Percentiles rank a stretch among this genome's conserved stretches.
phyloP scores from a whole-genome alignment of 2,888 invertebrate species.

The Tetrapedia diversipes region DNA sequence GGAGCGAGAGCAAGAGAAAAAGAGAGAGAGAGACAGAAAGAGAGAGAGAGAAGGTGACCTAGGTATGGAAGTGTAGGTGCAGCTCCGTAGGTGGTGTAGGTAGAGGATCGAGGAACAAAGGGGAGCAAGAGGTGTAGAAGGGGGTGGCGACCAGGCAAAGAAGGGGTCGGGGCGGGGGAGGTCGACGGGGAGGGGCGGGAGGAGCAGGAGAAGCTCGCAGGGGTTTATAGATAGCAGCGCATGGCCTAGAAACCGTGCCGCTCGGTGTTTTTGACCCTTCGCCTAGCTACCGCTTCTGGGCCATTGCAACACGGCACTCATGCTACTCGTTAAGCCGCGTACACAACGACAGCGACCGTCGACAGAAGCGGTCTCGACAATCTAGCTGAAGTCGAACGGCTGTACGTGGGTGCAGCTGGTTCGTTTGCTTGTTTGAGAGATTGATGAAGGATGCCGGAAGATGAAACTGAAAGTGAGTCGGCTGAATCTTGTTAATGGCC shows the following conservation, averaged over 20 bases:
- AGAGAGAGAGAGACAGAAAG: slow-evolving; percentile 33
- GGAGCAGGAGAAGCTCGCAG: slow-evolving; percentile 73
- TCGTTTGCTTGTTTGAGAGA: neutral
- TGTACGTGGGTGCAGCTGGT: no score
- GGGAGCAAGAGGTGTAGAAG: slow-evolving; percentile 34
- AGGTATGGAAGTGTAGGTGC: slow-evolving; percentile 54
- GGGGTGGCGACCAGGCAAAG: slow-evolving; percentile 39
- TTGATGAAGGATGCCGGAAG: neutral
- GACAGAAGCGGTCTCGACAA: no score
- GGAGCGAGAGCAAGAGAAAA: slow-evolving; percentile 29
- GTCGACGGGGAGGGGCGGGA: slow-evolving; percentile 47
- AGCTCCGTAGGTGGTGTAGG: slow-evolving; percentile 65
- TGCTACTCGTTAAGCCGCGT: slow-evolving; percentile 65
- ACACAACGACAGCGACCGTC: slow-evolving; percentile 57
- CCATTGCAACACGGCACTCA: slow-evolving; percentile 80
- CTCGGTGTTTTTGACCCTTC: slow-evolving; percentile 83
- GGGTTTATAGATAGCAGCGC: slow-evolving; percentile 82
- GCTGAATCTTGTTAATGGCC: neutral
- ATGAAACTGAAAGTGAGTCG: slow-evolving; percentile 21
- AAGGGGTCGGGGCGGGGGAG: slow-evolving; percentile 40
- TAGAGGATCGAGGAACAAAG: slow-evolving; percentile 57
- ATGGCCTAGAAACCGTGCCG: slow-evolving; percentile 82
- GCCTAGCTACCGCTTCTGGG: slow-evolving; percentile 83
- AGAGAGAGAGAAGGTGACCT: slow-evolving; percentile 40
- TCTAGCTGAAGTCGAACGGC: no score